These are phyloP conservation scores for Scaeva pyrastri DNA, from an alignment of 2,888 invertebrate species.

Conservation along the genomic window DNA sequence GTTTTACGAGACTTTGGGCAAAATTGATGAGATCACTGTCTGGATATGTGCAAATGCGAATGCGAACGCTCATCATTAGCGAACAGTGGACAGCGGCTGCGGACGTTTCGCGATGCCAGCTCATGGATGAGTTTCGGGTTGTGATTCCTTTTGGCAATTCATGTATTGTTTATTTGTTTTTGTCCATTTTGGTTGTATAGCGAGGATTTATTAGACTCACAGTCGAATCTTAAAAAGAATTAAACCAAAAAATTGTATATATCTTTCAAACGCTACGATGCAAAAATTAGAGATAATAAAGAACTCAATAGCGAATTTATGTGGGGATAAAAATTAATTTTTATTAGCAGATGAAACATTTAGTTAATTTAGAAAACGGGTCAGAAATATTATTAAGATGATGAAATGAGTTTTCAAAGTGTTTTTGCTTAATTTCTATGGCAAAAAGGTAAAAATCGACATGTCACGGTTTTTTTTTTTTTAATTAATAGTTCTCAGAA, in stretches of 20 bases:
- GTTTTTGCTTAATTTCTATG: too few relatives aligned
- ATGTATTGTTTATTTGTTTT: slow-evolving; percentile 20
- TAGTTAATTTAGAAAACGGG: slow-evolving; percentile 10
- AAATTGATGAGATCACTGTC: slow-evolving; percentile 72
- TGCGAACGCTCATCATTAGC: background rate
- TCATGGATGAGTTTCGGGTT: slow-evolving; percentile 4
- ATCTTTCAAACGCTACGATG: background rate
- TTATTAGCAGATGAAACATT: background rate
- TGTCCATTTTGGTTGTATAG: background rate
- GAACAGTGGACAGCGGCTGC: too few relatives aligned
- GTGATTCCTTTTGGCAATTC: slow-evolving; percentile 19
- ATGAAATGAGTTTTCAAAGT: background rate
- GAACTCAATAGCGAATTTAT: slow-evolving; percentile 22
- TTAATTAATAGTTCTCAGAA: too few relatives aligned
- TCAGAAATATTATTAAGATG: background rate
- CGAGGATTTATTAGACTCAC: slow-evolving; percentile 13
- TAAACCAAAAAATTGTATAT: background rate
- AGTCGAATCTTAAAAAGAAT: background rate
- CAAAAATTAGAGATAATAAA: slow-evolving; percentile 19
- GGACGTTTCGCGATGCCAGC: too few relatives aligned
- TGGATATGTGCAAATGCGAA: slow-evolving; percentile 52
- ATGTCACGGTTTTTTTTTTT: background rate
- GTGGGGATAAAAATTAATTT: slow-evolving; percentile 24
- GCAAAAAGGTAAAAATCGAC: too few relatives aligned
- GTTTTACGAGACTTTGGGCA: background rate